phyloP scores from a whole-genome alignment of 2,797 vertebrate species.

The Channa striata region DNA sequence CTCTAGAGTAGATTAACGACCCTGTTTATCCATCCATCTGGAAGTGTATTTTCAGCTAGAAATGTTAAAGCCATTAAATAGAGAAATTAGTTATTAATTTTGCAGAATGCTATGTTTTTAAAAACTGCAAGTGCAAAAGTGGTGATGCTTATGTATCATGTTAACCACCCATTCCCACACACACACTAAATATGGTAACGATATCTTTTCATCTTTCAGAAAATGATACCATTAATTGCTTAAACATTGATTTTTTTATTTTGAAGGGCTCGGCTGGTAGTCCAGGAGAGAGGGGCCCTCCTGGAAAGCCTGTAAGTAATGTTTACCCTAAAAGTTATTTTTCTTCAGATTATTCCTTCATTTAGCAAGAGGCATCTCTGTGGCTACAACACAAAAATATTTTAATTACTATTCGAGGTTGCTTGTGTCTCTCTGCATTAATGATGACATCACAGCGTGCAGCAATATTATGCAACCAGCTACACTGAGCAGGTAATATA shows the following conservation, averaged over 20 bases:
- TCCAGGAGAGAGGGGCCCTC: conserved; percentile 90
- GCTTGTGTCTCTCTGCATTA: neutral
- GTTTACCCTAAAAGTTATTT: conserved; percentile 19
- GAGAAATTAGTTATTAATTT: neutral
- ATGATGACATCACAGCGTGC: too few relatives aligned
- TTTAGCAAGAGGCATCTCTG: conserved; percentile 6
- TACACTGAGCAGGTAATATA: too few relatives aligned
- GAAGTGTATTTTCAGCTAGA: neutral
- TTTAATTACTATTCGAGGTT: conserved; percentile 46
- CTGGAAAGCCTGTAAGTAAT: conserved; percentile 89
- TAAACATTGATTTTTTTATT: conserved; percentile 53
- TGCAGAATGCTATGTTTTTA: neutral
- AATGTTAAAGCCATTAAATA: neutral
- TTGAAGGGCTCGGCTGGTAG: conserved; percentile 91
- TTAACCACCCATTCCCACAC: too few relatives aligned
- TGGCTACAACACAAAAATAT: conserved; percentile 23
- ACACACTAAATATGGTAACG: too few relatives aligned
- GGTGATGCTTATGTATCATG: too few relatives aligned
- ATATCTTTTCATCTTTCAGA: too few relatives aligned
- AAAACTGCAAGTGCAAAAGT: neutral
- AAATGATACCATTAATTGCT: conserved; percentile 30
- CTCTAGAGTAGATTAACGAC: neutral
- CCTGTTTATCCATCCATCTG: neutral
- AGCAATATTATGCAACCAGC: too few relatives aligned
- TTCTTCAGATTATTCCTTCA: conserved; percentile 3